Base-by-base conservation (phyloP, 2,888 invertebrate genomes). In the Yponomeuta malinellus region DNA sequence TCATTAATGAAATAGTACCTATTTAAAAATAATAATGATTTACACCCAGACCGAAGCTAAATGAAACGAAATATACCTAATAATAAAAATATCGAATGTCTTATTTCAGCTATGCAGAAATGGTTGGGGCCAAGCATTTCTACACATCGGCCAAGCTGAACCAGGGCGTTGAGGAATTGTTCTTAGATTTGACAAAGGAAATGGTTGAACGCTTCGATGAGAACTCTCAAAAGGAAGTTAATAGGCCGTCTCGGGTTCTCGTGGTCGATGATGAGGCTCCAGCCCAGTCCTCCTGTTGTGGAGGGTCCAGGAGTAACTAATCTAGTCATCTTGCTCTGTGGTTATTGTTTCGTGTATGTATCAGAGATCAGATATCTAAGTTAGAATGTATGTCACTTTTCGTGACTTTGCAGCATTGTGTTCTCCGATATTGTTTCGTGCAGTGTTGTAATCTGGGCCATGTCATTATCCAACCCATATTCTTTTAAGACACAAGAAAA, bases 71-170 rank as follows among this genome's bases (percentile, higher is more conserved):
- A 33, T 33, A 33, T 5, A n/a, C n/a, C n/a, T n/a, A 33, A 5
- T 5, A 33, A 33, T 1, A 8, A 31, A 48, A 66, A 33, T 37
- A 43, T 33, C n/a, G 52, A 29, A 72, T 69, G 29, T 79, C 77
- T 71, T 73, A 74, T 92, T 92, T 70, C 86, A 98, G 97, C 72
- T 98, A 98, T 89, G 96, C 98, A 3, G 94, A 94, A 75, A 96
- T 96, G 84, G 98, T 98, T 8, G 98, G 98, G 71, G 98, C 99
- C 1, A 95, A 95, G 78, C 98, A 98, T 88, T 97, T 95, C 86
- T 96, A 97, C 83, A 98, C 98, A 52, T 98, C 98, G 48, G 99
- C 99, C 0, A 99, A 99, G 89, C 87, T 95, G 72, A 98, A 98
- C 84, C 94, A 96, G 84, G 98, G 98, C 48, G 96, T 98, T 6